These are phyloP conservation scores for Tangara arthus DNA, from an alignment of 2,797 vertebrate genomes.

Conservation along the genomic window DNA sequence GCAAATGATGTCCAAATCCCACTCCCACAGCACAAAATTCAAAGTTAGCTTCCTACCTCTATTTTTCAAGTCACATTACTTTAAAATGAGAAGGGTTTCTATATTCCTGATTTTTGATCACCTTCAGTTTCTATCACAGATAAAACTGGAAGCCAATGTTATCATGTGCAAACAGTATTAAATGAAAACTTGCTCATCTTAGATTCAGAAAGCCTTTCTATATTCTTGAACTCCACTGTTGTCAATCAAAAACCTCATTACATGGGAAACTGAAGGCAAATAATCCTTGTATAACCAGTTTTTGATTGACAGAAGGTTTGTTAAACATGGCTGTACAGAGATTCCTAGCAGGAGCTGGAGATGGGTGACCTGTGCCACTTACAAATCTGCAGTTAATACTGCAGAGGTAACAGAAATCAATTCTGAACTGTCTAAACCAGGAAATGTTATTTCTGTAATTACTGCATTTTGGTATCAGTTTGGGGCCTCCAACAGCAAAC, in stretches of 20 bases:
- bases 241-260: slow-evolving; percentile 66
- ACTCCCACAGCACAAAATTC: not conserved
- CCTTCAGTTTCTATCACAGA: not conserved
- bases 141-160: not conserved
- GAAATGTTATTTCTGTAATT: not conserved
- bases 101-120: not conserved
- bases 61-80: not conserved
- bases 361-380: not conserved
- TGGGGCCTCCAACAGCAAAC: not conserved
- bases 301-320: slow-evolving; percentile 51
- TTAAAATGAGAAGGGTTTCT: not conserved
- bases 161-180: slow-evolving; percentile 10
- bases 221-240: slow-evolving; percentile 17
- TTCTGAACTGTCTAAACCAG: not conserved
- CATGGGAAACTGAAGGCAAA: slow-evolving; percentile 52
- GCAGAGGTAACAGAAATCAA: not conserved
- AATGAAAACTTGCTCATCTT: slow-evolving; percentile 23
- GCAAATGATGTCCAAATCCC: not conserved
- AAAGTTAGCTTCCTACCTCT: not conserved
- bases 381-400: not conserved
- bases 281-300: slow-evolving; percentile 52
- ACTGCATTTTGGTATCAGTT: not conserved
- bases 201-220: slow-evolving; percentile 35
- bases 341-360: not conserved
- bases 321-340: slow-evolving; percentile 14